Base-by-base conservation (phyloP, 2,888 invertebrate species). In the Acleris cristana region DNA sequence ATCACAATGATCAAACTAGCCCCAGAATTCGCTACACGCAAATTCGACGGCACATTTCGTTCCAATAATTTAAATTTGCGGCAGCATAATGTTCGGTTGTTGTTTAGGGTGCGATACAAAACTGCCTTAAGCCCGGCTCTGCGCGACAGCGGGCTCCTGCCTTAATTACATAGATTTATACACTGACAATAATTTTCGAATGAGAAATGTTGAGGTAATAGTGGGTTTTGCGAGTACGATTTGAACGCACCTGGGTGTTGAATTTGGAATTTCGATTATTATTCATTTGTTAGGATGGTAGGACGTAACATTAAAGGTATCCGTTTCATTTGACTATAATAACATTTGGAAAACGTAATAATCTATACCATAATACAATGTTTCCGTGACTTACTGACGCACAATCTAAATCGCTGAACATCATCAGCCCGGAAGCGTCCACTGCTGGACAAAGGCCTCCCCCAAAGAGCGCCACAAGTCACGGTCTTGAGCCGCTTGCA, bases 51-150 rank as follows among this genome's bases (percentile, higher is more conserved):
- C n/a, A 26, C 23, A 53, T 53, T 59, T 49, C 59, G 59, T 53
- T 62, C 62, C 44, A 56, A 56, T 58, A 58, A 58, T 58, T 58
- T 58, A 58, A 58, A 58, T 58, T 58, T 58, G 58, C 48, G 58
- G 58, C 26, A 12, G 26, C 48, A 58, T 58, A 58, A 48, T 58
- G 48, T 58, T 48, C 26, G 26, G 56, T n/a, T 51, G 53, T 18
- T 58, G 58, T 58, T 58, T 57, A 57, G 48, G 48, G 58, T n/a
- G 55, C 48, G 23, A 53, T 26, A 53, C 53, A 45, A 48, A 58
- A 56, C 45, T 58, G 58, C 58, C 58, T 21, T 58, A 58, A 58
- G 58, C 58, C 58, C 26, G 53, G 53, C 53, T 53, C 26, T 2
- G 23, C 26, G 58, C 58, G 58, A 58, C 58, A 58, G 26, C 58